Base-by-base conservation (phyloP, 2,113 vertebrate species). In the Pampusana beccarii region DNA sequence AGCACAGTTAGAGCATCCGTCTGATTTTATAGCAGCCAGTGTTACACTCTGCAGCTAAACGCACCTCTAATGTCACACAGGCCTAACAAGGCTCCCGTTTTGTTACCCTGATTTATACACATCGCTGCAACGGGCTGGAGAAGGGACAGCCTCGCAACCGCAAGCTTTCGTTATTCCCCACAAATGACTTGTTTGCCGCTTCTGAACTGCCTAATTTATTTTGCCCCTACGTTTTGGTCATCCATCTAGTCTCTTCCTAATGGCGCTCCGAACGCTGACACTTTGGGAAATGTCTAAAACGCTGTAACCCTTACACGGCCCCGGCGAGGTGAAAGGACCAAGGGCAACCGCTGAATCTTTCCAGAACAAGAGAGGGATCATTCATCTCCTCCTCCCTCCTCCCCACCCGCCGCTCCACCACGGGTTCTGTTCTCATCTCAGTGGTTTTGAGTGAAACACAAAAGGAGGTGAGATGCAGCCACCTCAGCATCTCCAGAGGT, bases 221-320 rank as follows among this genome's bases (percentile, higher is more conserved):
- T 96, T 91, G 84, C 79, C 93, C 80, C 95, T 93, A 17, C 5
- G 13, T 94, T 95, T 77, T 93, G 89, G 73, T 77, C 95, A 97
- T 97, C 84, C 80, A 94, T 97, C 94, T 97, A 73, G 15, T 71
- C 62, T 79, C 38, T 51, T 75, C 81, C 34, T 97, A 97, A 97
- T 93, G 92, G 92, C 36, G 81, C 81, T 95, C 92, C 23, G 3
- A 88, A 91, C 5, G 6, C 85, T 95, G 95, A 92, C 93, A 92
- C 66, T 93, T 92, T n/a, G 82, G 79, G 90, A 94, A 89, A 93
- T 4, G 2, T 93, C 91, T 94, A 89, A 97, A 94, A 95, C 62
- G 92, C 85, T 90, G 58, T 92, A 96, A 95, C 91, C 85, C 83
- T 73, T 75, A 71, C 46, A 75, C 1, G 5, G 78, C 91, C 91